Evolutionary conservation across 1,140 invertebrate genomes (phyloP).

Genomic region (Catajapyx aquilonaris): DNA sequence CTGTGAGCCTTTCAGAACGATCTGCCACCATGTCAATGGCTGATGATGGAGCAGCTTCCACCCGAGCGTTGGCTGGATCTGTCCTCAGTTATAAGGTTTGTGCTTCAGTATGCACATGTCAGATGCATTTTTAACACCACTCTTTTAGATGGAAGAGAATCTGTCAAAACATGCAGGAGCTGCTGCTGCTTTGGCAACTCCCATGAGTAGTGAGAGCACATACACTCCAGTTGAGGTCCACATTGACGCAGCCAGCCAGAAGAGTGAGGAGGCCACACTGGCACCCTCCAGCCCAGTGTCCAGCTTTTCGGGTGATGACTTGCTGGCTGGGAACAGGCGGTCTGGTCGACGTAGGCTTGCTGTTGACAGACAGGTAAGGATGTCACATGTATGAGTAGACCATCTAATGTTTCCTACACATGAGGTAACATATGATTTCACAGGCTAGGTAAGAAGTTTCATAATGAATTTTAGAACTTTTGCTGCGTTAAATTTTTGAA

Average conservation of each 20-base stretch:
- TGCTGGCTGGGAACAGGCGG: conserved; percentile 21
- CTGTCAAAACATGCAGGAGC: background rate
- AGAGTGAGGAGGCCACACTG: conserved; percentile 19
- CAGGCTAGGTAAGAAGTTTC: no score
- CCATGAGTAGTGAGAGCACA: conserved; percentile 13
- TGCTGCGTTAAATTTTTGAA: conserved; percentile 3
- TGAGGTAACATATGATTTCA: no score
- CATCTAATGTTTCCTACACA: no score
- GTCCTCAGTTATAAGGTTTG: conserved; percentile 43
- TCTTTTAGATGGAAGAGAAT: background rate
- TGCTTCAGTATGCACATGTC: background rate
- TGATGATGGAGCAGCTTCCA: conserved; percentile 46
- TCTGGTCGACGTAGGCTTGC: conserved; percentile 10
- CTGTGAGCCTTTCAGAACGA: conserved; percentile 42
- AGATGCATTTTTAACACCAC: background rate
- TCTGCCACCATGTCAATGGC: conserved; percentile 39
- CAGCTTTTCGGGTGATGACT: conserved; percentile 18
- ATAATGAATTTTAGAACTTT: no score
- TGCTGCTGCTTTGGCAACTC: background rate
- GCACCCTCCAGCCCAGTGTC: conserved; percentile 24
- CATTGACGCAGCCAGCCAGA: conserved; percentile 14
- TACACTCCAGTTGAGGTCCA: conserved; percentile 16
- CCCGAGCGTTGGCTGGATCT: conserved; percentile 52
- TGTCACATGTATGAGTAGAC: no score
- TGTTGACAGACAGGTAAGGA: conserved; percentile 12